Evolutionary conservation across 2,888 invertebrate genomes (phyloP), one percentile per base, ranked within the genome.

Genomic region (Helicoverpa assulta): DNA sequence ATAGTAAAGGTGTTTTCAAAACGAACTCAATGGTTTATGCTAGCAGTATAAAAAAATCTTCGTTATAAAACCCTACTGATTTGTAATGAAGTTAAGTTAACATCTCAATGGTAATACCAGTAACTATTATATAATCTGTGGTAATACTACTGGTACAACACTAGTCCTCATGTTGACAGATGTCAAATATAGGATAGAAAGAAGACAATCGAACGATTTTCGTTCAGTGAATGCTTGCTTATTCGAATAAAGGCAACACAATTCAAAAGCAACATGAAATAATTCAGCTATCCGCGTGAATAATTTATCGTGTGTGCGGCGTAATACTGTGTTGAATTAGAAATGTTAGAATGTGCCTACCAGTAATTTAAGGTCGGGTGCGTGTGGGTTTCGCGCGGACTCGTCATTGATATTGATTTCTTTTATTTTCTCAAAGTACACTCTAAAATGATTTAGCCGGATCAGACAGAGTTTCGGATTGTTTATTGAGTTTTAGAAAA

Each of bases 351-450:
- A 76, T 78, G 76, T 83, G 80, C 75, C 56, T 54, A 51, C 18
- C 16, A 72, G 69, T 84, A 87, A 81, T 84, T 63, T 81, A 72
- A 78, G 62, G 29, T 47, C 63, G 67, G 66, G 67, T 50, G 69
- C 74, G 76, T 76, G 83, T 77, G 72, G 70, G 77, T 77, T 86
- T 85, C 43, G 86, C 86, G 85, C 85, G 83, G 85, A 87, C 88
- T 82, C 90, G 92, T 92, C 91, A 88, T 88, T 89, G 88, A 88
- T 95, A 95, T 95, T 93, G 94, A 95, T 94, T 94, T 93, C 88
- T 90, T 90, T 90, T 89, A 89, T 87, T 91, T 88, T 85, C 64
- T 74, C 78, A 86, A 85, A 86, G 85, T 85, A 80, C 73, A 70
- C 81, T 85, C 72, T 60, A 81, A 86, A 86, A 88, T 82, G 80